Percentiles rank a stretch among this genome's conserved stretches.
Evolutionary conservation across 2,797 vertebrate genomes (phyloP).

Genomic region (Muscicapa comitata): DNA sequence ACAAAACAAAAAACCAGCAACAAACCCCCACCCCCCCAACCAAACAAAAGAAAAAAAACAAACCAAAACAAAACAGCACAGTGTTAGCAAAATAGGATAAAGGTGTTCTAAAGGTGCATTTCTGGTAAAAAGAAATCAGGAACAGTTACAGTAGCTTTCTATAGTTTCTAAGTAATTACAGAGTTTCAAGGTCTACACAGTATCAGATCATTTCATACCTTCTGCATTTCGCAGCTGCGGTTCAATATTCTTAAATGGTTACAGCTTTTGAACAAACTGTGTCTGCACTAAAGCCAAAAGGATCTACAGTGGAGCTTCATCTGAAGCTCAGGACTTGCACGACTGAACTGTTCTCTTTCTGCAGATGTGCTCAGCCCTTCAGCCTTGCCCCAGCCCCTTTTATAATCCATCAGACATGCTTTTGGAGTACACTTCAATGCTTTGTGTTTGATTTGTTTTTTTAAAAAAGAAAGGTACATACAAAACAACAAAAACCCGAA

Average conservation of each 20-base stretch:
- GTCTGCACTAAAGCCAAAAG: slow-evolving; percentile 62
- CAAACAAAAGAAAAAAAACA: neutral
- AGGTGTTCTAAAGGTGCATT: neutral
- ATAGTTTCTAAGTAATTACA: slow-evolving; percentile 60
- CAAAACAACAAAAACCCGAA: neutral
- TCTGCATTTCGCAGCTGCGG: slow-evolving; percentile 53
- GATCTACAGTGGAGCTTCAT: slow-evolving; percentile 68
- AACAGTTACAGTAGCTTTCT: slow-evolving; percentile 56
- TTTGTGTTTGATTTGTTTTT: neutral
- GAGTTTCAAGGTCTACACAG: slow-evolving; percentile 59
- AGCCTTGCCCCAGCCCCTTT: neutral
- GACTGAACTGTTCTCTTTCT: slow-evolving; percentile 65
- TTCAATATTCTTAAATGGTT: slow-evolving; percentile 64
- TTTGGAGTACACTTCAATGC: slow-evolving; percentile 42
- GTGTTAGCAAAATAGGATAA: slow-evolving; percentile 12
- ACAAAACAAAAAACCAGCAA: too few species aligned
- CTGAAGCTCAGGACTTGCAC: slow-evolving; percentile 69
- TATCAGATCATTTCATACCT: slow-evolving; percentile 53
- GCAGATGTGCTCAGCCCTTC: slow-evolving; percentile 46
- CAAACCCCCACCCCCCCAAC: neutral
- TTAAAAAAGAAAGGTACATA: neutral
- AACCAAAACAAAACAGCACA: neutral
- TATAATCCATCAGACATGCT: slow-evolving; percentile 20
- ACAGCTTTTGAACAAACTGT: slow-evolving; percentile 66
- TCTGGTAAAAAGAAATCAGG: slow-evolving; percentile 27